Percentiles rank a stretch among this genome's conserved stretches.
Conservation (phyloP, 2,888 invertebrate species). For the Mayetiola destructor region DNA sequence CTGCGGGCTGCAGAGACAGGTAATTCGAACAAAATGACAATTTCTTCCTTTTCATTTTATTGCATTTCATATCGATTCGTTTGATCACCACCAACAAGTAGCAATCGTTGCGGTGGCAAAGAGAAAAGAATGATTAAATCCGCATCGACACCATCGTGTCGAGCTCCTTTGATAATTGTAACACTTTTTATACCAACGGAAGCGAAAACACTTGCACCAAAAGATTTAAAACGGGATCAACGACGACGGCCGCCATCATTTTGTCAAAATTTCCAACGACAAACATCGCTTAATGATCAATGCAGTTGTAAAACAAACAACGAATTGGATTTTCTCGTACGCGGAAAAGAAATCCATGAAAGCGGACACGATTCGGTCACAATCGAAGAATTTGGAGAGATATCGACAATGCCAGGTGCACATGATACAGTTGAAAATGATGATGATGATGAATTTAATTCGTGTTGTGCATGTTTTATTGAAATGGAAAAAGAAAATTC, state of each 20-base stretch:
- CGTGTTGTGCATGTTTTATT: background rate
- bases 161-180: slow-evolving; percentile 16
- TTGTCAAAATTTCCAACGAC: slow-evolving; percentile 15
- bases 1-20: too few relatives aligned
- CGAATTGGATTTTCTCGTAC: slow-evolving; percentile 1
- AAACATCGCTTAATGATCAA: background rate
- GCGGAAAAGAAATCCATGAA: background rate
- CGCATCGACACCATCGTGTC: background rate
- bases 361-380: background rate
- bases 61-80: too few relatives aligned
- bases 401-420: background rate
- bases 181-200: slow-evolving; percentile 16
- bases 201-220: slow-evolving; percentile 15
- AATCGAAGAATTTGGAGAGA: background rate
- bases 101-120: too few relatives aligned
- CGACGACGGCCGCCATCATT: slow-evolving; percentile 15
- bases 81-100: too few relatives aligned
- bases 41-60: too few relatives aligned
- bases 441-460: background rate
- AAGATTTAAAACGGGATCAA: slow-evolving; percentile 14
- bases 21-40: too few relatives aligned
- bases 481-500: background rate
- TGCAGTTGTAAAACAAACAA: background rate
- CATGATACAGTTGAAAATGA: background rate
- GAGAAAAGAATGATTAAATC: background rate